Conservation (phyloP, 1,140 invertebrate species). For the Polyergus mexicanus region DNA sequence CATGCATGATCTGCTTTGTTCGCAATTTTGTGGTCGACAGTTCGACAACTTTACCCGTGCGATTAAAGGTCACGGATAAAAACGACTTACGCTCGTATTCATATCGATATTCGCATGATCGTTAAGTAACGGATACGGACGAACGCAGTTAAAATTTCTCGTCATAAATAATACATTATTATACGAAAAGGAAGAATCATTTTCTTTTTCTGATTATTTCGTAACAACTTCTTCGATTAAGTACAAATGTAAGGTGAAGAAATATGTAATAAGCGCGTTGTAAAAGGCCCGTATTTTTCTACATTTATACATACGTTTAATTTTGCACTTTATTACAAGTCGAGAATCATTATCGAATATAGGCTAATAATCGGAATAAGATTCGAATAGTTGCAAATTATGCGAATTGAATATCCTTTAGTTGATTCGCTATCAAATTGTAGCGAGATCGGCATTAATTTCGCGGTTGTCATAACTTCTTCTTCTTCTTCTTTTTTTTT, state of each 20-base stretch:
- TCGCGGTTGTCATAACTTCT: neutral
- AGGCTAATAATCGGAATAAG: too few relatives aligned
- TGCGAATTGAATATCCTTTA: neutral
- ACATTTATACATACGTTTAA: neutral
- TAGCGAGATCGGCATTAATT: neutral
- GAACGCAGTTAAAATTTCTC: neutral
- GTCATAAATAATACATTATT: constrained; percentile 31
- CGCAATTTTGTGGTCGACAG: constrained; percentile 30
- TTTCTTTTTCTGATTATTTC: constrained; percentile 9
- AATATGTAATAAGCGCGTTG: neutral
- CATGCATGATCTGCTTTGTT: constrained; percentile 11
- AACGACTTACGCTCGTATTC: constrained; percentile 10
- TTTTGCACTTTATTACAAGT: neutral
- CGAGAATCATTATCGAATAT: neutral
- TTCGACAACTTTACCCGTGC: constrained; percentile 18
- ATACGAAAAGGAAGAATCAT: constrained; percentile 20
- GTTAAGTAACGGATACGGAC: constrained; percentile 32
- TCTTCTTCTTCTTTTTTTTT: too few relatives aligned
- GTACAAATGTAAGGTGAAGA: constrained; percentile 36
- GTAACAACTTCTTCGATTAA: constrained; percentile 22
- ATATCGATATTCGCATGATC: constrained; percentile 15
- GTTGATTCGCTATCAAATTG: neutral
- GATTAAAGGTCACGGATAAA: constrained; percentile 54
- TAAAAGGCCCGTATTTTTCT: neutral
- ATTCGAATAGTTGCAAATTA: neutral